Conservation (phyloP, 2,113 vertebrate species). For the Nycticorax nycticorax region DNA sequence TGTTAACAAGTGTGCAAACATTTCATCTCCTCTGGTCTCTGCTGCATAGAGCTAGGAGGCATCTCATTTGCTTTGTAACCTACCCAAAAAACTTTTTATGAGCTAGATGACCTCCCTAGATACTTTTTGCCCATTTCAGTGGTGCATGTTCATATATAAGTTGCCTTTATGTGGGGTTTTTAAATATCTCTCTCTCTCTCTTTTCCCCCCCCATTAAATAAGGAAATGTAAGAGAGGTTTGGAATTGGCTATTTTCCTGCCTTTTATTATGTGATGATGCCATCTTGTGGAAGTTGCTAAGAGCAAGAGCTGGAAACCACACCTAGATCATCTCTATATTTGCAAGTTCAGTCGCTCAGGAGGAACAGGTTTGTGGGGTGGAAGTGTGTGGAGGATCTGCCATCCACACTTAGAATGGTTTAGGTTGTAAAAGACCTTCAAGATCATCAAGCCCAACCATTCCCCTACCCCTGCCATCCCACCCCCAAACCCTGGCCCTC, state of each 20-base stretch:
- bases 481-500: too few relatives aligned
- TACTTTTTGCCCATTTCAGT: neutral
- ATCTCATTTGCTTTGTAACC: neutral
- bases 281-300: neutral
- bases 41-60: neutral
- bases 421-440: too few relatives aligned
- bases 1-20: neutral
- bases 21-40: neutral
- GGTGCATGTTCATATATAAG: neutral
- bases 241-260: rapidly evolving
- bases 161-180: neutral
- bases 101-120: neutral
- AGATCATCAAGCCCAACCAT: too few relatives aligned
- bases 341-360: neutral
- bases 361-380: neutral
- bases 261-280: neutral
- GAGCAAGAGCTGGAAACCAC: neutral
- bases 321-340: rapidly evolving
- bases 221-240: neutral
- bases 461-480: too few relatives aligned
- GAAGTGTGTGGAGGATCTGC: rapidly evolving
- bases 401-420: too few relatives aligned
- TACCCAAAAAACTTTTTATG: neutral
- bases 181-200: too few relatives aligned
- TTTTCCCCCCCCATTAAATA: neutral